These are phyloP conservation scores for Microcebus murinus DNA, from an alignment of 2,113 vertebrate species.

Conservation along the genomic window DNA sequence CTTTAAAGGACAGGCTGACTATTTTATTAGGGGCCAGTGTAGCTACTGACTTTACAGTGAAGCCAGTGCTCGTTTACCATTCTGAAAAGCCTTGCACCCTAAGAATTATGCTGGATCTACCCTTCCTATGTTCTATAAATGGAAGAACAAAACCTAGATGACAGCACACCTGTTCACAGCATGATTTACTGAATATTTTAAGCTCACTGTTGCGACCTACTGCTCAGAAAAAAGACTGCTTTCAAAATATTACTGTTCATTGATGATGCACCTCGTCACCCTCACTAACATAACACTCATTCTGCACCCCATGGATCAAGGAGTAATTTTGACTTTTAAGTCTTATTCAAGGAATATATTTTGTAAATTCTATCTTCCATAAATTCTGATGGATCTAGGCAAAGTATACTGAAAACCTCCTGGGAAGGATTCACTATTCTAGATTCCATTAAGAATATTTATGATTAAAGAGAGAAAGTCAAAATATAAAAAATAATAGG, in stretches of 20 bases:
- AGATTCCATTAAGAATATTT: neutral
- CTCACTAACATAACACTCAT: neutral
- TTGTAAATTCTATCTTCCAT: neutral
- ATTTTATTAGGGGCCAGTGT: neutral
- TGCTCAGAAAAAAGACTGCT: neutral
- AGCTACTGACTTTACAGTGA: neutral
- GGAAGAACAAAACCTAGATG: neutral
- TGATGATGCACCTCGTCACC: neutral
- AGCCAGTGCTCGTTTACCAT: neutral
- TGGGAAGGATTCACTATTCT: neutral
- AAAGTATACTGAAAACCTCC: neutral
- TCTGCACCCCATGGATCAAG: neutral
- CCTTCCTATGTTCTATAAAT: neutral
- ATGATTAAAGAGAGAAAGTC: too few species aligned
- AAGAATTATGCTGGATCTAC: neutral
- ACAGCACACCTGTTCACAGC: neutral
- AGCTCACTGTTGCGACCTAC: neutral
- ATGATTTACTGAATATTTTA: neutral
- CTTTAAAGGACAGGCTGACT: neutral
- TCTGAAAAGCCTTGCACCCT: neutral
- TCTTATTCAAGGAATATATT: neutral
- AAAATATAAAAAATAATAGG: too few species aligned
- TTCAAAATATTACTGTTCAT: neutral
- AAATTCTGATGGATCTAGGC: neutral
- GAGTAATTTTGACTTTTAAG: neutral